Percentiles rank a stretch among this genome's conserved stretches.
Conservation (phyloP, 2,888 invertebrate species). For the Idaea dimidiata region DNA sequence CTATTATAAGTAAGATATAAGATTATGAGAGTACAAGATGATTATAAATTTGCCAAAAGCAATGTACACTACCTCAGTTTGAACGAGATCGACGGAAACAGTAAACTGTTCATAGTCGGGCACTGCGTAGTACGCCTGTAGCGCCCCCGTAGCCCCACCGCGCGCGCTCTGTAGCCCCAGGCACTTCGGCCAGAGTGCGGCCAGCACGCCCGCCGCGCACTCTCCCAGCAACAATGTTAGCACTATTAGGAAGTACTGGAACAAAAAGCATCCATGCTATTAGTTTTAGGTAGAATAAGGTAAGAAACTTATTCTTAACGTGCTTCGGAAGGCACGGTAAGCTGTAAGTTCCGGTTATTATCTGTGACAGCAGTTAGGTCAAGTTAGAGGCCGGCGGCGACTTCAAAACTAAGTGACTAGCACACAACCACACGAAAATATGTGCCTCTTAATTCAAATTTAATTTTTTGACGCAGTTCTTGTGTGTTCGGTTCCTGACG, state of each 20-base stretch:
- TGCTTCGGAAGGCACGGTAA: too few relatives aligned
- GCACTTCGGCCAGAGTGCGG: slow-evolving; percentile 89
- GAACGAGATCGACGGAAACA: slow-evolving; percentile 89
- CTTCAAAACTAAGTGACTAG: too few relatives aligned
- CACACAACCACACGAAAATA: too few relatives aligned
- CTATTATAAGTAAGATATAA: too few relatives aligned
- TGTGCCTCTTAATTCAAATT: background rate
- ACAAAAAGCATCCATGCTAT: background rate
- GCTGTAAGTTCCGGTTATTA: too few relatives aligned
- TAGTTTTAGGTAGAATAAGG: background rate
- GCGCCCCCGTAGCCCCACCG: slow-evolving; percentile 84
- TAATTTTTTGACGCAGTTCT: background rate
- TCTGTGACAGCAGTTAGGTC: too few relatives aligned
- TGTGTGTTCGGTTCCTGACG: background rate
- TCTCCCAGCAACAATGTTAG: slow-evolving; percentile 84
- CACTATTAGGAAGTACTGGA: slow-evolving; percentile 86
- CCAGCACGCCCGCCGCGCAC: slow-evolving; percentile 85
- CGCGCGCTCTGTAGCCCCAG: slow-evolving; percentile 86
- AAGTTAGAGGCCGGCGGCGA: too few relatives aligned
- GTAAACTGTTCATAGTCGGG: slow-evolving; percentile 88
- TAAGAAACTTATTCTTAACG: too few relatives aligned
- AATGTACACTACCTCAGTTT: slow-evolving; percentile 67
- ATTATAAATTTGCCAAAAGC: background rate
- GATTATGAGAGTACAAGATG: too few relatives aligned
- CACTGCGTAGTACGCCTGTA: slow-evolving; percentile 89